Percentiles rank a stretch among this genome's conserved stretches.
Evolutionary conservation across 1,140 invertebrate genomes (phyloP).

Genomic region (Pseudachorutes palmiensis): DNA sequence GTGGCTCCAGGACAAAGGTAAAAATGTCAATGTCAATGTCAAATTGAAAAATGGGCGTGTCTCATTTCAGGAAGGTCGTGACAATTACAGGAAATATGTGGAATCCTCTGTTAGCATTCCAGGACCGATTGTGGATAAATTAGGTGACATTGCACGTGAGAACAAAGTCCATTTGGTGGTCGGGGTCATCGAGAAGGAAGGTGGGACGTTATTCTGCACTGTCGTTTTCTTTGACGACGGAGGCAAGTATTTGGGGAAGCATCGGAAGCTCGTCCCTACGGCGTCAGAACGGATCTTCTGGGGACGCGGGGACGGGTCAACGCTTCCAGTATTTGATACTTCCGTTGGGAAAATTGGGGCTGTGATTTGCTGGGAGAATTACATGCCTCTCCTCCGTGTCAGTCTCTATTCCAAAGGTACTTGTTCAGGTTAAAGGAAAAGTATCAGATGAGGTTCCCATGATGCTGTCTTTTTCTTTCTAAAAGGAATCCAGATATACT

Average conservation of each 20-base stretch:
- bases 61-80: conserved; percentile 13
- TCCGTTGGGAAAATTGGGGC: conserved; percentile 39
- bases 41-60: not conserved
- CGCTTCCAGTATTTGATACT: conserved; percentile 38
- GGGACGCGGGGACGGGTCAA: conserved; percentile 41
- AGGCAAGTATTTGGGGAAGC: conserved; percentile 37
- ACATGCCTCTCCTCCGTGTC: conserved; percentile 36
- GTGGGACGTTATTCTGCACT: conserved; percentile 24
- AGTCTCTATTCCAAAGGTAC: conserved; percentile 22
- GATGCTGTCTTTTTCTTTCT: not conserved
- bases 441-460: too few species aligned
- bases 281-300: conserved; percentile 40
- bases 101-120: conserved; percentile 19
- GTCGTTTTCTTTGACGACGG: conserved; percentile 35
- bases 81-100: conserved; percentile 9
- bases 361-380: conserved; percentile 42
- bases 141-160: conserved; percentile 9
- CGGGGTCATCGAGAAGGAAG: conserved; percentile 17
- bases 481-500: conserved; percentile 24
- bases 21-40: not conserved
- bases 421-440: too few species aligned
- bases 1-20: not conserved
- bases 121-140: not conserved
- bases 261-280: conserved; percentile 40
- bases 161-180: conserved; percentile 21